These are phyloP conservation scores for Antheraea mylitta DNA, from an alignment of 1,140 invertebrate genomes.

Conservation along the genomic window DNA sequence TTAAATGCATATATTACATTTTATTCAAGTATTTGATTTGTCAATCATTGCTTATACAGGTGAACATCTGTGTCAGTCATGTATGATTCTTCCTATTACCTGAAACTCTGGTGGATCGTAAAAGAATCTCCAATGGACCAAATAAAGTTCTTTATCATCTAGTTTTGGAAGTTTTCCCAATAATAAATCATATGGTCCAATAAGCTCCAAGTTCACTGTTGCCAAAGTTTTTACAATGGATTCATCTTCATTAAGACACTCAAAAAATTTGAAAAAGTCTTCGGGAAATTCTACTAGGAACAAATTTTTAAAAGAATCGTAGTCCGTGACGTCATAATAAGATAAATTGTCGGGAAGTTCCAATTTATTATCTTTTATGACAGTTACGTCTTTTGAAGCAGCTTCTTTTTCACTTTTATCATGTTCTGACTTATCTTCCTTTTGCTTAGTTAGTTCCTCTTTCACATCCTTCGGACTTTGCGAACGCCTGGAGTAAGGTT, in stretches of 20 bases:
- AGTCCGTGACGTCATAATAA: constrained; percentile 45
- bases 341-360: constrained; percentile 26
- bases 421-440: constrained; percentile 8
- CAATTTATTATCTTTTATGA: neutral
- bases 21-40: too few relatives aligned
- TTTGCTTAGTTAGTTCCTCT: constrained; percentile 32
- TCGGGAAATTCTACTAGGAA: constrained; percentile 93
- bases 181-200: constrained; percentile 93
- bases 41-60: too few relatives aligned
- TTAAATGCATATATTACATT: too few relatives aligned
- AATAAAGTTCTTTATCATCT: constrained; percentile 81
- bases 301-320: constrained; percentile 83
- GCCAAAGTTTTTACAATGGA: constrained; percentile 81
- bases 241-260: constrained; percentile 80
- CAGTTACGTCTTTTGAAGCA: neutral
- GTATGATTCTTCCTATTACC: constrained; percentile 61
- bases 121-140: constrained; percentile 94
- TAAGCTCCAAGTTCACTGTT: constrained; percentile 84
- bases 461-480: constrained; percentile 12
- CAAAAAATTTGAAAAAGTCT: constrained; percentile 93
- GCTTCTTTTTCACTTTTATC: constrained; percentile 14
- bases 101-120: constrained; percentile 97
- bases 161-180: constrained; percentile 82
- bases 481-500: constrained; percentile 36
- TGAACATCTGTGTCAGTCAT: neutral